phyloP scores from a whole-genome alignment of 2,888 invertebrate genomes.

The Barypeithes pellucidus region DNA sequence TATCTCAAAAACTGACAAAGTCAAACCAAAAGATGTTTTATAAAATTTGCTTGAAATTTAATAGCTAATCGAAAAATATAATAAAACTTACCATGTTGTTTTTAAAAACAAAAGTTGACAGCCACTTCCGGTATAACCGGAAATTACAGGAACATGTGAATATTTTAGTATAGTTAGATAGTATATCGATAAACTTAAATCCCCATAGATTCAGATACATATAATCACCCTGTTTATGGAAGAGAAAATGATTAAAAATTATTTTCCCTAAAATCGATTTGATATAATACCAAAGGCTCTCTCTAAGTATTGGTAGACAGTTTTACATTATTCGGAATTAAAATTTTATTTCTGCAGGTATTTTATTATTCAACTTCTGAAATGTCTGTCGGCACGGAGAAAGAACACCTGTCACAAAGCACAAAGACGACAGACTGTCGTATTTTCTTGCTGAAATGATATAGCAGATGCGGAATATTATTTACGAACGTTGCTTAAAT shows the following conservation, averaged over 20 bases:
- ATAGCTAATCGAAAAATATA: no score
- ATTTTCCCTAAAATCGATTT: not conserved
- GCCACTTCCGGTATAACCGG: no score
- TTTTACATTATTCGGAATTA: constrained; percentile 8
- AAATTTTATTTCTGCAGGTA: constrained; percentile 17
- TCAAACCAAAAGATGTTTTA: no score
- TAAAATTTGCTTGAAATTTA: no score
- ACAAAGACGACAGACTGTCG: constrained; percentile 7
- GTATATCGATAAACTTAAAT: no score
- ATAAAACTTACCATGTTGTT: no score
- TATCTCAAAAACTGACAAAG: no score
- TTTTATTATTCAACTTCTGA: constrained; percentile 27
- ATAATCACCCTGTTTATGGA: no score
- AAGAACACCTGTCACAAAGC: constrained; percentile 27
- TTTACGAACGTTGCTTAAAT: constrained; percentile 16
- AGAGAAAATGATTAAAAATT: not conserved
- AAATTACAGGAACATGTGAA: no score
- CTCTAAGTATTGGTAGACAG: not conserved
- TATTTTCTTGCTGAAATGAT: constrained; percentile 21
- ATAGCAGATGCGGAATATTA: constrained; percentile 20
- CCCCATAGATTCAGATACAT: no score
- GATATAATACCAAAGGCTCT: not conserved
- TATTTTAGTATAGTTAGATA: no score
- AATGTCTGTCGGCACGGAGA: constrained; percentile 18
- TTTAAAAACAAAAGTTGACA: no score